phyloP scores from a whole-genome alignment of 2,888 invertebrate genomes.

The Philonicus albiceps region DNA sequence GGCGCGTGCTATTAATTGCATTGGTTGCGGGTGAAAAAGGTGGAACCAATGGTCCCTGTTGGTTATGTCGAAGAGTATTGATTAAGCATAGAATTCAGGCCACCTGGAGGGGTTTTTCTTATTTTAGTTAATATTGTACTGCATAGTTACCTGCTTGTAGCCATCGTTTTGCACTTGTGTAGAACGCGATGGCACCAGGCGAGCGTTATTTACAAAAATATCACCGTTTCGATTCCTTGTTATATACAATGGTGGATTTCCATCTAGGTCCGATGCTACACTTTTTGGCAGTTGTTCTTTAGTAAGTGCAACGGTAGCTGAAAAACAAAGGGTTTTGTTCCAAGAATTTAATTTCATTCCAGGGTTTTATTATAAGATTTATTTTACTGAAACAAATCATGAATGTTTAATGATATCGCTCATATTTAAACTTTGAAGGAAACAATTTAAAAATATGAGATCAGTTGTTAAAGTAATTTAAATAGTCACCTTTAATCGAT shows the following conservation, averaged over 20 bases:
- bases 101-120: background rate
- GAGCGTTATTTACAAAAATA: slow-evolving; percentile 87
- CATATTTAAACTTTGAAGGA: too few species aligned
- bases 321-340: slow-evolving; percentile 54
- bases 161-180: slow-evolving; percentile 69
- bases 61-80: background rate
- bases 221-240: slow-evolving; percentile 74
- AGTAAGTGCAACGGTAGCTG: slow-evolving; percentile 80
- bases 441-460: too few species aligned
- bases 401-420: too few species aligned
- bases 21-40: background rate
- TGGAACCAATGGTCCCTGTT: background rate
- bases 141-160: slow-evolving; percentile 68
- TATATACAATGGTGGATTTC: slow-evolving; percentile 87
- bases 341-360: too few species aligned
- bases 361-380: too few species aligned
- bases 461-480: too few species aligned
- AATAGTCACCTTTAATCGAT: too few species aligned
- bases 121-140: background rate
- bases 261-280: slow-evolving; percentile 80
- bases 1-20: background rate
- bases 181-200: slow-evolving; percentile 74
- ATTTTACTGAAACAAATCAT: too few species aligned
- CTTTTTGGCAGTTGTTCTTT: slow-evolving; percentile 66
- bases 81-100: background rate